Percentiles rank a stretch among this genome's conserved stretches.
These are phyloP conservation scores for Etia nguti DNA, from an alignment of 2,113 vertebrate species.

Conservation along the genomic window DNA sequence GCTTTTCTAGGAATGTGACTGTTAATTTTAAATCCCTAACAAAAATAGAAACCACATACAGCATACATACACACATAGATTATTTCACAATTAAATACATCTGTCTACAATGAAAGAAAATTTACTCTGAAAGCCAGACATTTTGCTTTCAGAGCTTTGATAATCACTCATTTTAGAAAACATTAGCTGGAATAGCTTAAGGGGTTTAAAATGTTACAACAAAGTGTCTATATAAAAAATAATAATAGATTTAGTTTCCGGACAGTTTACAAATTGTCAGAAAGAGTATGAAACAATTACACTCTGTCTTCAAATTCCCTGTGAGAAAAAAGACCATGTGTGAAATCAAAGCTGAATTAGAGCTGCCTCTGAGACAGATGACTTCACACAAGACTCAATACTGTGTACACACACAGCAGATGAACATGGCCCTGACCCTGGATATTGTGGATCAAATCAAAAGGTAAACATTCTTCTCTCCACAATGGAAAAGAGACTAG, in stretches of 20 bases:
- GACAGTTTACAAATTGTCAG: neutral
- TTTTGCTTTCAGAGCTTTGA: neutral
- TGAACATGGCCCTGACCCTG: conserved; percentile 18
- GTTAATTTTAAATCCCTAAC: neutral
- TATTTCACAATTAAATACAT: neutral
- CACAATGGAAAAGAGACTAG: neutral
- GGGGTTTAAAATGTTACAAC: neutral
- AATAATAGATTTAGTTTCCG: neutral
- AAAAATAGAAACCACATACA: neutral
- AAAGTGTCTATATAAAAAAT: neutral
- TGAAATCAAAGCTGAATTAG: conserved; percentile 27
- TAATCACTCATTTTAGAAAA: neutral
- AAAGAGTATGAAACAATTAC: neutral
- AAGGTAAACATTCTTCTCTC: conserved; percentile 30
- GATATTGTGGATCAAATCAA: conserved; percentile 28
- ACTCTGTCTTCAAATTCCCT: neutral
- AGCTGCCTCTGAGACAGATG: conserved; percentile 4
- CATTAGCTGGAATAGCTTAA: neutral
- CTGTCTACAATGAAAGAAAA: neutral
- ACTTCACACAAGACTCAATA: neutral
- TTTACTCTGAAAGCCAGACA: neutral
- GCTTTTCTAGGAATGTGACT: neutral
- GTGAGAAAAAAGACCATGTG: neutral
- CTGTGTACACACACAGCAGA: conserved; percentile 41
- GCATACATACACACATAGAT: neutral